A percentile compares a stretch with the other conserved stretches of the same genome.
Conservation (phyloP, 2,113 vertebrate genomes). For the Dipodomys stephensi region DNA sequence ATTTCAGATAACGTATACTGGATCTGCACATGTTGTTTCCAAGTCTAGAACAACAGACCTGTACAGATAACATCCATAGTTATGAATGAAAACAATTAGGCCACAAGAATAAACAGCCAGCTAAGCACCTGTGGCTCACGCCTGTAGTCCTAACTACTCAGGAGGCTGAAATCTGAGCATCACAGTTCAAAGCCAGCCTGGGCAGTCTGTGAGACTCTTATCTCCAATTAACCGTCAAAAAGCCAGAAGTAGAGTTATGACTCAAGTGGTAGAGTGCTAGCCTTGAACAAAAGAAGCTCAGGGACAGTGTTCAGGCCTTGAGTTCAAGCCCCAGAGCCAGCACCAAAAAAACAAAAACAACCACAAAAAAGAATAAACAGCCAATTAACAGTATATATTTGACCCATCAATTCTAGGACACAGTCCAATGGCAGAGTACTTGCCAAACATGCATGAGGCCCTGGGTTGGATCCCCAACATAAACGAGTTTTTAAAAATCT, state of each 20-base stretch:
- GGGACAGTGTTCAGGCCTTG: no score
- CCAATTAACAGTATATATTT: not conserved
- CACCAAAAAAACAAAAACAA: no score
- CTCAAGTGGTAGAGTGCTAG: no score
- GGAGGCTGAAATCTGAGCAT: no score
- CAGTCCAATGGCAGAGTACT: not conserved
- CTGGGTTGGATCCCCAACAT: not conserved
- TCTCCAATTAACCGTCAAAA: no score
- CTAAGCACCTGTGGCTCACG: no score
- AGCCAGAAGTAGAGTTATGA: no score
- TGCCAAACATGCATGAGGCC: not conserved
- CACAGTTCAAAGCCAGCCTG: no score
- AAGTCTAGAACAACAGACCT: not conserved
- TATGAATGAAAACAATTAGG: not conserved
- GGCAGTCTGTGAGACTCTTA: no score
- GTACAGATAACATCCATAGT: not conserved
- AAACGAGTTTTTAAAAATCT: not conserved
- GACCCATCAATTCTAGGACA: not conserved
- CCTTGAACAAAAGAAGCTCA: no score
- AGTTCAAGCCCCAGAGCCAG: no score
- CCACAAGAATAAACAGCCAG: not conserved
- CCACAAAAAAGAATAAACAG: not conserved
- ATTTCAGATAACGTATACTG: not conserved
- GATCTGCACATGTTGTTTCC: not conserved
- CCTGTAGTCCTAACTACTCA: no score